Base-by-base conservation (phyloP, 2,888 invertebrate genomes). In the Yponomeuta plumbellus region DNA sequence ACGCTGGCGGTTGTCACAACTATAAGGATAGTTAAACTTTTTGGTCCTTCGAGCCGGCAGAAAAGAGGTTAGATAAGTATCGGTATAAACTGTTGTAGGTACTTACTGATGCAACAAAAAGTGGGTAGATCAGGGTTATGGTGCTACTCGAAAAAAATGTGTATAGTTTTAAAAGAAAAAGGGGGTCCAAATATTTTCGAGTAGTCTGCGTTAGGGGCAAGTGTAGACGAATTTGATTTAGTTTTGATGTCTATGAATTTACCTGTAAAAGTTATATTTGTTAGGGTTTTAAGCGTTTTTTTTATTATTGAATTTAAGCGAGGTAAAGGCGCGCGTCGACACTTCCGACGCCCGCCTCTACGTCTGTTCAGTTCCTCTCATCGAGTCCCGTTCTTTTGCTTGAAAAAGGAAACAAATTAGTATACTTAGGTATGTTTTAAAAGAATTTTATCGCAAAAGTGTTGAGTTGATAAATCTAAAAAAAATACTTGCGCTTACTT, bases 311-410 rank as follows among this genome's bases (percentile, higher is more conserved):
- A 75, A 73, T 67, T 70, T 82, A 81, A 77, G 79, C 70, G 70
- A 73, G 82, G 84, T 75, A 82, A 73, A 70, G 82, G 77, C 79
- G 85, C 78, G 80, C 81, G 84, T 85, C 80, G 75, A 73, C 64
- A 58, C 56, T 70, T 72, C 69, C 73, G 79, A 85, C 81, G 86
- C 79, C 80, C 81, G 78, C 79, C 79, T 77, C 78, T 82, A 79
- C 82, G 81, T 74, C 76, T 78, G 17, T 66, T 85, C 86, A 86
- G 88, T 87, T 88, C 80, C 78, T 81, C 75, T 77, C 81, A 80
- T 85, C 83, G 81, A 83, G 84, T 80, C 80, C 75, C 76, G 80
- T 70, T 80, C 78, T 79, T 75, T 69, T 10, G 62, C 44, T 58
- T 11, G 26, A 21, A 11, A 26, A 26, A 26, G 5, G 26, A 5